Evolutionary conservation across 1,140 invertebrate genomes (phyloP), one percentile per base, ranked within the genome.

Genomic region (Cecropterus lyciades): DNA sequence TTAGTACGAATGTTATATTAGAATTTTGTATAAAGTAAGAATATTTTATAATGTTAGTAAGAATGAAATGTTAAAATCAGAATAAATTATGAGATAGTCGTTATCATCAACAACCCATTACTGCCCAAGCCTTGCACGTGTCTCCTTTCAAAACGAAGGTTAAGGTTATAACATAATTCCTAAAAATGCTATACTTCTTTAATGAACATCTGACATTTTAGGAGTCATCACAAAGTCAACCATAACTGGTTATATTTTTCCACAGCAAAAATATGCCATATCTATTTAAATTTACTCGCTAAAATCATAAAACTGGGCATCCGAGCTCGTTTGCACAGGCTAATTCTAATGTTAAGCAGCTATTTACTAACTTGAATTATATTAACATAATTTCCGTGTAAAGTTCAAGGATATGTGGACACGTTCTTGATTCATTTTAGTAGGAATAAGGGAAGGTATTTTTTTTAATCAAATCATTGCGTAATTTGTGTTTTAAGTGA

Each of bases 361-460:
- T 59, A 45, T 45, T 62, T 15, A 51, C 11, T 7, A 40, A 40
- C 16, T 62, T 46, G 16, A 16, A 48, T 8, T 9, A 43, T 46
- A 59, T 59, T 48, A 48, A 16, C 43, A 49, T 60, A 48, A 37
- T 33, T 60, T 48, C 15, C 43, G 14, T 59, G 27, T 59, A 16
- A 59, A 59, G 57, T 60, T 60, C 57, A 60, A 60, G 45, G 45
- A 37, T 48, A 37, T 1, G 17, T 56, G 37, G 33, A 56, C 10
- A 45, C n/a, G n/a, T 33, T 46, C 43, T 33, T 13, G 24, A 55
- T 68, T 57, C 60, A 68, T 62, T 45, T 69, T 65, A 52, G 65
- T 65, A 30, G 66, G 15, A 11, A 69, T 13, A 30, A 62, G 8
- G 11, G 16, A 49, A 72, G 65, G 66, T 63, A 63, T 66, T 66